Conservation (phyloP, 2,113 vertebrate genomes). For the Gasterosteus aculeatus region DNA sequence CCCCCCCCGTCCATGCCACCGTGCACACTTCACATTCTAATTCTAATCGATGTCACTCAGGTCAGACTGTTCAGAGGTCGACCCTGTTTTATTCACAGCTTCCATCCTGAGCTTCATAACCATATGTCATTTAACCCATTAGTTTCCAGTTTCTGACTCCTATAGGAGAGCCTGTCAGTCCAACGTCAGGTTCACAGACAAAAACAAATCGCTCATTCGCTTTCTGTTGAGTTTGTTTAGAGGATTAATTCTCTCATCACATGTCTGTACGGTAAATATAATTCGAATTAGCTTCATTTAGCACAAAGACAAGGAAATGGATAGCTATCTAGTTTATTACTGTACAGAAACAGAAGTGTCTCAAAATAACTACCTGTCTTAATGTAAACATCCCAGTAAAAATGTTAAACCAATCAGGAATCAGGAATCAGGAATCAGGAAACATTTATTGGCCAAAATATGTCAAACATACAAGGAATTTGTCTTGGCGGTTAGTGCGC, state of each 20-base stretch:
- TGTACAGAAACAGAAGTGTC: not conserved
- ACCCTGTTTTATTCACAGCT: slow-evolving; percentile 73
- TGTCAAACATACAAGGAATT: too few species aligned
- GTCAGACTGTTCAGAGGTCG: slow-evolving; percentile 77
- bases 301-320: not conserved
- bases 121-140: slow-evolving; percentile 83
- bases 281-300: not conserved
- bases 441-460: too few species aligned
- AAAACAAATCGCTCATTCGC: not conserved
- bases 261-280: not conserved
- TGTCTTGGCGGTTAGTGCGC: too few species aligned
- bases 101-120: slow-evolving; percentile 78
- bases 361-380: not conserved
- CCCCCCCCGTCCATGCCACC: slow-evolving; percentile 66
- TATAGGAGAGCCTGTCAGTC: slow-evolving; percentile 13
- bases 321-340: not conserved
- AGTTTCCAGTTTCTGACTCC: slow-evolving; percentile 60
- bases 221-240: not conserved
- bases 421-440: too few species aligned
- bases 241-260: not conserved
- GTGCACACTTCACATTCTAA: slow-evolving; percentile 81
- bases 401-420: not conserved
- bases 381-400: not conserved
- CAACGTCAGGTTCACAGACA: slow-evolving; percentile 6
- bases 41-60: slow-evolving; percentile 84